Conservation (phyloP, 2,888 invertebrate species). For the Pogonocherus hispidulus region DNA sequence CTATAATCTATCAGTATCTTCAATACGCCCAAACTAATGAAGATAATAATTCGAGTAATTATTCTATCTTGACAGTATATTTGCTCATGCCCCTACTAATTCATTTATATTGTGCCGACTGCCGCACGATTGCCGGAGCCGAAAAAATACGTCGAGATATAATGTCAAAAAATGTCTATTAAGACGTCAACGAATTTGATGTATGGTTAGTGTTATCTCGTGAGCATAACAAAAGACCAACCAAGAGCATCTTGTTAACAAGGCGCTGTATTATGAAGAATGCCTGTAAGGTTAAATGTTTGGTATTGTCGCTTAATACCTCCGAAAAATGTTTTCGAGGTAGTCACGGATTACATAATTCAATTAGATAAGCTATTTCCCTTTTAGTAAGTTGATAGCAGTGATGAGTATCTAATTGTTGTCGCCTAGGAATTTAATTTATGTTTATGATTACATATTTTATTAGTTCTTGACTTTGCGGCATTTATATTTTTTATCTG, state of each 20-base stretch:
- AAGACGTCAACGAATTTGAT: slow-evolving; percentile 54
- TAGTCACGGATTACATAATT: slow-evolving; percentile 4
- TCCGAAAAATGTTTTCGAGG: background rate
- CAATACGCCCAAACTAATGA: slow-evolving; percentile 10
- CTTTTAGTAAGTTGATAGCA: background rate
- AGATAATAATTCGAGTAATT: slow-evolving; percentile 35
- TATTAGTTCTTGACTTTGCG: too few species aligned
- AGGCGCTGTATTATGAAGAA: slow-evolving; percentile 36
- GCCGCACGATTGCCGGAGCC: slow-evolving; percentile 38
- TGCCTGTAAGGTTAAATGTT: slow-evolving; percentile 34
- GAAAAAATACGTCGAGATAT: slow-evolving; percentile 47
- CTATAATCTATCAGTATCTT: too few species aligned
- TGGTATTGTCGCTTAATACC: slow-evolving; percentile 24
- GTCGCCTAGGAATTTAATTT: too few species aligned
- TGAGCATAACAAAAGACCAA: slow-evolving; percentile 34
- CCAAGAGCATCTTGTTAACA: slow-evolving; percentile 46
- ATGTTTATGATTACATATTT: too few species aligned
- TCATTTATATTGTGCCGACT: slow-evolving; percentile 44
- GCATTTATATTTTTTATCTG: too few species aligned
- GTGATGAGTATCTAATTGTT: background rate
- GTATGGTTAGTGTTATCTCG: slow-evolving; percentile 42
- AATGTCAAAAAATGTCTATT: slow-evolving; percentile 54
- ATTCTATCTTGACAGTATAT: slow-evolving; percentile 49
- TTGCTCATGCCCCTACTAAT: slow-evolving; percentile 46
- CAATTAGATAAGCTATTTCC: background rate